These are phyloP conservation scores for Babyrousa celebensis DNA, from an alignment of 2,797 vertebrate species.

Conservation along the genomic window DNA sequence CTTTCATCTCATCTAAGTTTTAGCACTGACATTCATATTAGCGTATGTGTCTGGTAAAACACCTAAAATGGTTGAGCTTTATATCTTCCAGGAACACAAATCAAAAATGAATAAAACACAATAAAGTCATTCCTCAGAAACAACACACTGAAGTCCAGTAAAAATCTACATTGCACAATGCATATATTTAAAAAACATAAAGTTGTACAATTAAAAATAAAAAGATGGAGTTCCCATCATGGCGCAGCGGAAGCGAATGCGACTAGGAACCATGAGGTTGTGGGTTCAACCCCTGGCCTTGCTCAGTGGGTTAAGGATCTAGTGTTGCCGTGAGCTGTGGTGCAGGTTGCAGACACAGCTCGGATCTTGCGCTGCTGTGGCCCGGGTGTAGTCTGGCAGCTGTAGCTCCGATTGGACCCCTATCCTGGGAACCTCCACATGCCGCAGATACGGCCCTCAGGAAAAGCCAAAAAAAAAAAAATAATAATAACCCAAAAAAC, in stretches of 20 bases:
- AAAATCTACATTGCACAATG: neutral
- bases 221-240: neutral
- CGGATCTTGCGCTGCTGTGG: too few species aligned
- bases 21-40: conserved; percentile 33
- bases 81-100: neutral
- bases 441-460: too few species aligned
- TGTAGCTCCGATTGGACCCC: too few species aligned
- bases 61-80: neutral
- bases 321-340: too few species aligned
- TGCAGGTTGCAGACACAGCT: neutral
- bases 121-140: conserved; percentile 42
- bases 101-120: conserved; percentile 63
- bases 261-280: too few species aligned
- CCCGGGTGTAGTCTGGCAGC: too few species aligned
- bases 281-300: too few species aligned
- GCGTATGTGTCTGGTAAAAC: conserved; percentile 60
- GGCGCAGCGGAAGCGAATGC: too few species aligned
- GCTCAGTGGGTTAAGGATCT: too few species aligned
- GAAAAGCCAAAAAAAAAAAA: too few species aligned
- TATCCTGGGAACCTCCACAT: too few species aligned
- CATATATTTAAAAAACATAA: conserved; percentile 6
- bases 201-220: conserved; percentile 23
- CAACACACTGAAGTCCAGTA: neutral
- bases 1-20: conserved; percentile 66
- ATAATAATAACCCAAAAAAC: too few species aligned